Conservation (phyloP, 2,797 vertebrate species). For the Selene dorsalis region DNA sequence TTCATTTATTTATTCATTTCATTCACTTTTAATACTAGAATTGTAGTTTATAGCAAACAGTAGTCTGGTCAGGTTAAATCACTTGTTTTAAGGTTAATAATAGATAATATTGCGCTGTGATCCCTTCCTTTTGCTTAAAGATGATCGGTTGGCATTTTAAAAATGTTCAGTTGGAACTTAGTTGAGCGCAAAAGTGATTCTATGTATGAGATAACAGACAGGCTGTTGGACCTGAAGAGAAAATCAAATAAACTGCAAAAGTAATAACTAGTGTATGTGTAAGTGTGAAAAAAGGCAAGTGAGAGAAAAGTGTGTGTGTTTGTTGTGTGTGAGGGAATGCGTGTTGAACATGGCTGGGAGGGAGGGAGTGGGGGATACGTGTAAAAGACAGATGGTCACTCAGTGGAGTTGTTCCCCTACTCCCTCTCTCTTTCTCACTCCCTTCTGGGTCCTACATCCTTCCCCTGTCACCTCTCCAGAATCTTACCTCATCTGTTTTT, state of each 20-base stretch:
- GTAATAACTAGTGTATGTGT: background rate
- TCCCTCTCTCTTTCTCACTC: constrained; percentile 73
- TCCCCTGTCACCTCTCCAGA: constrained; percentile 78
- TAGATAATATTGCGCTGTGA: background rate
- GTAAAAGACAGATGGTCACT: constrained; percentile 88
- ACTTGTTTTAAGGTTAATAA: constrained; percentile 14
- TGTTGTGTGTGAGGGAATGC: constrained; percentile 53
- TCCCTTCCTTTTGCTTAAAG: background rate
- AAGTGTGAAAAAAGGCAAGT: constrained; percentile 54
- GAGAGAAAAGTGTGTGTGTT: constrained; percentile 21
- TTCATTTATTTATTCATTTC: too few species aligned
- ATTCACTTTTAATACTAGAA: constrained; percentile 4
- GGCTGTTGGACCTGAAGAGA: background rate
- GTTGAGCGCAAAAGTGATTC: background rate
- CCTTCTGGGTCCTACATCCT: constrained; percentile 77
- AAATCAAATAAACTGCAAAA: background rate
- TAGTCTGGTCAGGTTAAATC: background rate
- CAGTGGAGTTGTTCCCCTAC: constrained; percentile 86
- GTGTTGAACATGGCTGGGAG: constrained; percentile 58
- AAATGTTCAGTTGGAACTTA: background rate
- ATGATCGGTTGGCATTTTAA: background rate
- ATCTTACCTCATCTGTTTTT: constrained; percentile 75
- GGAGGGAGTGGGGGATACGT: constrained; percentile 55
- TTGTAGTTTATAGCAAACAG: background rate
- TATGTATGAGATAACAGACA: background rate